Evolutionary conservation across 2,797 vertebrate species (phyloP).

Genomic region (Sebastes kiyomatsui): DNA sequence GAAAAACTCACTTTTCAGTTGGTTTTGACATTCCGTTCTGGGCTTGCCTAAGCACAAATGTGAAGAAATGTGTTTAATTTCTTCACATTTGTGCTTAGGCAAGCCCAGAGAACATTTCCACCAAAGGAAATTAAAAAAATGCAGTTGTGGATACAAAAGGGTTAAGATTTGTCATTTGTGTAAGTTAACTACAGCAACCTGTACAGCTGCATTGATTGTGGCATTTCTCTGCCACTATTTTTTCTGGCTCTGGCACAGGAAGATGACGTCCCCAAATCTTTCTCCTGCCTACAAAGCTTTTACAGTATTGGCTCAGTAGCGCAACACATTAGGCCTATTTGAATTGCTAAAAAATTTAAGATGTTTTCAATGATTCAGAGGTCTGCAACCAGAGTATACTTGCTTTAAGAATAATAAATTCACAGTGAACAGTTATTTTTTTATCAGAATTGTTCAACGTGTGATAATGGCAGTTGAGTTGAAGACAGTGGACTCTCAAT

Average conservation of each 20-base stretch:
- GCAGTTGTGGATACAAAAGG: too few species aligned
- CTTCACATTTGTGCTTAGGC: too few species aligned
- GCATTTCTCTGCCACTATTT: neutral
- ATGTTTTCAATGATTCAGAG: neutral
- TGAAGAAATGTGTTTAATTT: too few species aligned
- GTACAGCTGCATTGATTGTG: neutral
- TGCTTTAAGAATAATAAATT: neutral
- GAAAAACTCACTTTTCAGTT: too few species aligned
- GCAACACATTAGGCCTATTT: neutral
- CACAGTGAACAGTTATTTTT: neutral
- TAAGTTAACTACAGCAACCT: neutral
- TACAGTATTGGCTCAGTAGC: neutral
- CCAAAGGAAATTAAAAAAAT: too few species aligned
- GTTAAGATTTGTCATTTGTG: neutral
- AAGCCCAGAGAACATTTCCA: too few species aligned
- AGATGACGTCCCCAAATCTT: neutral
- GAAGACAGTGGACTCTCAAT: neutral
- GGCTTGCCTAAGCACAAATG: too few species aligned
- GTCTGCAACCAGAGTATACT: neutral
- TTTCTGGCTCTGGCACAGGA: neutral
- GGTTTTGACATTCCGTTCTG: too few species aligned
- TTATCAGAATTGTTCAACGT: neutral
- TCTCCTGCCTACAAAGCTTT: neutral
- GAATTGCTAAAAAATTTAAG: neutral
- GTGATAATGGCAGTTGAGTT: neutral